phyloP scores from a whole-genome alignment of 2,888 invertebrate species.

The Chrysotoxum bicinctum region DNA sequence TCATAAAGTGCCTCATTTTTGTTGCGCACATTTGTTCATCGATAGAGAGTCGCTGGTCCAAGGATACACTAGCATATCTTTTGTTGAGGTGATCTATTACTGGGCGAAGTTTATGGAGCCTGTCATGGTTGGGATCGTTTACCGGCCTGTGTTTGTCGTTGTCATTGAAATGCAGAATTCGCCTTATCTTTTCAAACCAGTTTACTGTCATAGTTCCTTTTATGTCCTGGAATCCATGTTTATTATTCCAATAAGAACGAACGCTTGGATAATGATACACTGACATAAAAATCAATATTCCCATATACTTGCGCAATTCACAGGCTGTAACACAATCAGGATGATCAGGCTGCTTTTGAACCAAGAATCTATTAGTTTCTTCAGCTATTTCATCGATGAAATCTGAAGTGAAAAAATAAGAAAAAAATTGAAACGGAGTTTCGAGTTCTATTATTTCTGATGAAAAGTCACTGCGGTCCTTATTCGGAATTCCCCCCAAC shows the following conservation, averaged over 20 bases:
- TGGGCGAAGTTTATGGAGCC: slow-evolving; percentile 15
- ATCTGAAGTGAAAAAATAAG: background rate
- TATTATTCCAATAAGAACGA: background rate
- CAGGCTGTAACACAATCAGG: background rate
- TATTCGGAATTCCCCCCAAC: too few species aligned
- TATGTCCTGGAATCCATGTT: background rate
- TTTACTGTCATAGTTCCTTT: background rate
- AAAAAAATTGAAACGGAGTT: slow-evolving; percentile 4
- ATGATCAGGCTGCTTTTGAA: slow-evolving; percentile 4
- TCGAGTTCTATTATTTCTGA: background rate
- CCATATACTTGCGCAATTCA: slow-evolving; percentile 4
- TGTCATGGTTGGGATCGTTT: slow-evolving; percentile 18
- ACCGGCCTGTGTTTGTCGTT: background rate
- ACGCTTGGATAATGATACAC: background rate
- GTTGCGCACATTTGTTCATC: too few species aligned
- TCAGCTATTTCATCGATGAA: slow-evolving; percentile 13
- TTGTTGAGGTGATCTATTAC: background rate
- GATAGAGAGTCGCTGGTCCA: too few species aligned
- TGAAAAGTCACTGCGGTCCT: slow-evolving; percentile 5
- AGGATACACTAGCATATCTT: too few species aligned
- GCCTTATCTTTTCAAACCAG: background rate
- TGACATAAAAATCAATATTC: slow-evolving; percentile 5
- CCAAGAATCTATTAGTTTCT: slow-evolving; percentile 6
- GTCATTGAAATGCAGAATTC: background rate
- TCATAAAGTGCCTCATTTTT: too few species aligned